Conservation (phyloP, 2,113 vertebrate genomes). For the Microtus pennsylvanicus region DNA sequence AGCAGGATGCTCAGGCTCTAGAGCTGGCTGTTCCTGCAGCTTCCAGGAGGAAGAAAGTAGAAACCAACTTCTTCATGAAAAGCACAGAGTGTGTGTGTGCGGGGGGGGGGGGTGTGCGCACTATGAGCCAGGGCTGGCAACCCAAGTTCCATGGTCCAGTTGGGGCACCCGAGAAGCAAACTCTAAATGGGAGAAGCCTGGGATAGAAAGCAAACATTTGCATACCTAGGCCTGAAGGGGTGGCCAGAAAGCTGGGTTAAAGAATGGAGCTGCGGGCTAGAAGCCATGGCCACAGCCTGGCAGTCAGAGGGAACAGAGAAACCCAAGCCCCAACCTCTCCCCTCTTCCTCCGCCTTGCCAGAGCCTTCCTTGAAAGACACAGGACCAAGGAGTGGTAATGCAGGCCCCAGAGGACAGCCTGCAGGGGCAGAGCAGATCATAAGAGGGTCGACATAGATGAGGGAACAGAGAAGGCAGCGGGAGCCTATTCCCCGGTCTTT, state of each 20-base stretch:
- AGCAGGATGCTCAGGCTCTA: constrained; percentile 54
- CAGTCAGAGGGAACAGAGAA: not conserved
- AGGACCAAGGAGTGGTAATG: not conserved
- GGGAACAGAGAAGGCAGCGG: too few relatives aligned
- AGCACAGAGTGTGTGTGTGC: not conserved
- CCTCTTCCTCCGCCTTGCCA: not conserved
- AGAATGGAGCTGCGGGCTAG: not conserved
- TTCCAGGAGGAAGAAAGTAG: constrained; percentile 33
- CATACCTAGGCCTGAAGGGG: not conserved
- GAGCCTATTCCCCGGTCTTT: not conserved
- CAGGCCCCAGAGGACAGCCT: not conserved
- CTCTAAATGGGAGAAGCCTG: not conserved
- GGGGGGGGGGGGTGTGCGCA: too few relatives aligned
- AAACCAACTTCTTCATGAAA: constrained; percentile 36
- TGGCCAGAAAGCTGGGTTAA: not conserved
- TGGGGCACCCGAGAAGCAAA: not conserved
- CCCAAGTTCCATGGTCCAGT: not conserved
- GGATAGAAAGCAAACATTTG: not conserved
- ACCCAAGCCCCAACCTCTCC: not conserved
- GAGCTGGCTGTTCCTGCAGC: constrained; percentile 2
- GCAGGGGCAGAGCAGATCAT: not conserved
- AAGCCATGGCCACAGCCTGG: not conserved
- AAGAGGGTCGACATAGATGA: not conserved
- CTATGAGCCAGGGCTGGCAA: not conserved
- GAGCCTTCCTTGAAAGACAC: not conserved